These are phyloP conservation scores for Amphipoea oculea DNA, from an alignment of 2,888 invertebrate genomes.

Conservation along the genomic window DNA sequence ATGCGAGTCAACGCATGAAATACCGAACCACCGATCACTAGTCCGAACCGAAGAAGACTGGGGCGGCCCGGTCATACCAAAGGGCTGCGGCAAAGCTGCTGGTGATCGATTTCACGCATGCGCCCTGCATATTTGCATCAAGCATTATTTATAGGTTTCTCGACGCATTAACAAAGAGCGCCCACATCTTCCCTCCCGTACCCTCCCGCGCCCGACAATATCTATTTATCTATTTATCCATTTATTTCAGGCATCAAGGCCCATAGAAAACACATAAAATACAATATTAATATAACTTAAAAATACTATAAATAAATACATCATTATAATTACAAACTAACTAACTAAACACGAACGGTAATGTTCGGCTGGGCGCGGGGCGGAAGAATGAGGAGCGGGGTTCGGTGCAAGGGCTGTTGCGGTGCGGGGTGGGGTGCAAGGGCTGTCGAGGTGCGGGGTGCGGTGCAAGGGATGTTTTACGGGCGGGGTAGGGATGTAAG, in stretches of 20 bases:
- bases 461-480: not conserved
- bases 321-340: no score
- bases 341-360: no score
- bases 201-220: not conserved
- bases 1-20: not conserved
- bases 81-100: not conserved
- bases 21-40: not conserved
- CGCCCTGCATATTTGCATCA: conserved; percentile 17
- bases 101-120: conserved; percentile 2
- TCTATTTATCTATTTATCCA: no score
- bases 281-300: no score
- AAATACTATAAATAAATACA: no score
- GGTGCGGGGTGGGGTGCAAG: not conserved
- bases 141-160: not conserved
- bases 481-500: not conserved
- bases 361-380: not conserved
- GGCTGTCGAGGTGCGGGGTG: not conserved
- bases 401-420: conserved; percentile 6
- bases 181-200: not conserved
- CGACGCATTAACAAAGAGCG: not conserved
- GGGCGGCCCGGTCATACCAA: not conserved
- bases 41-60: not conserved
- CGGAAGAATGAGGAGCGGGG: conserved; percentile 6
- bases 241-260: no score
- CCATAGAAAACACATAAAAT: no score